phyloP scores from a whole-genome alignment of 2,113 vertebrate species.

The Xiphophorus maculatus region DNA sequence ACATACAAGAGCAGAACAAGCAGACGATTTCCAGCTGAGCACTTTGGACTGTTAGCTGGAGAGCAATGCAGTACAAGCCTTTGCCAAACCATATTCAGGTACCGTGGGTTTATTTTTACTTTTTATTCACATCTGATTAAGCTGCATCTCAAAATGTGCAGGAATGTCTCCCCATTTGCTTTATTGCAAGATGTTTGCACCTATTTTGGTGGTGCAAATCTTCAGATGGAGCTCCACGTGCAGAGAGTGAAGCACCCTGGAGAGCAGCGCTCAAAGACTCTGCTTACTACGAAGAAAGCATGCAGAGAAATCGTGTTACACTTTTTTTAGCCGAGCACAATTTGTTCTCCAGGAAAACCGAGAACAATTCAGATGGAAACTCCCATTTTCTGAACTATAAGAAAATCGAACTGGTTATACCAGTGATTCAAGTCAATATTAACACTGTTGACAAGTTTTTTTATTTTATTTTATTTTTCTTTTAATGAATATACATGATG shows the following conservation, averaged over 20 bases:
- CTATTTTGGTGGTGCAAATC: constrained; percentile 67
- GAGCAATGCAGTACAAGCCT: constrained; percentile 16
- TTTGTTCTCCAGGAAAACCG: constrained; percentile 32
- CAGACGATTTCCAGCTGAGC: not conserved
- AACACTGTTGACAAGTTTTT: constrained; percentile 49
- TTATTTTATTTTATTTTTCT: not conserved
- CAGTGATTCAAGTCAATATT: constrained; percentile 50
- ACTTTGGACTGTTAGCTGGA: constrained; percentile 2
- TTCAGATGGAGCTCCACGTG: constrained; percentile 64
- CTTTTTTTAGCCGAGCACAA: constrained; percentile 41
- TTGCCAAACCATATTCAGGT: constrained; percentile 38
- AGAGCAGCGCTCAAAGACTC: constrained; percentile 60
- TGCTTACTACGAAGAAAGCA: constrained; percentile 48
- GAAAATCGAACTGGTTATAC: constrained; percentile 50
- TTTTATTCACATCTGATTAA: constrained; percentile 48
- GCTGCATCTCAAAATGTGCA: constrained; percentile 36
- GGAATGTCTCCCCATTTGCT: constrained; percentile 51
- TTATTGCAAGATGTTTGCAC: constrained; percentile 64
- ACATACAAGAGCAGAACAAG: constrained; percentile 2
- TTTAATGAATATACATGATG: constrained; percentile 55
- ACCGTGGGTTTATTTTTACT: constrained; percentile 33
- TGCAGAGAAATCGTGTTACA: constrained; percentile 37
- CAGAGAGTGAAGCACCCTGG: constrained; percentile 49
- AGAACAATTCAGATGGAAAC: constrained; percentile 38
- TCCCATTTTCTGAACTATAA: constrained; percentile 28